Conservation (phyloP, 2,888 invertebrate species). For the Seira sanloemensis region DNA sequence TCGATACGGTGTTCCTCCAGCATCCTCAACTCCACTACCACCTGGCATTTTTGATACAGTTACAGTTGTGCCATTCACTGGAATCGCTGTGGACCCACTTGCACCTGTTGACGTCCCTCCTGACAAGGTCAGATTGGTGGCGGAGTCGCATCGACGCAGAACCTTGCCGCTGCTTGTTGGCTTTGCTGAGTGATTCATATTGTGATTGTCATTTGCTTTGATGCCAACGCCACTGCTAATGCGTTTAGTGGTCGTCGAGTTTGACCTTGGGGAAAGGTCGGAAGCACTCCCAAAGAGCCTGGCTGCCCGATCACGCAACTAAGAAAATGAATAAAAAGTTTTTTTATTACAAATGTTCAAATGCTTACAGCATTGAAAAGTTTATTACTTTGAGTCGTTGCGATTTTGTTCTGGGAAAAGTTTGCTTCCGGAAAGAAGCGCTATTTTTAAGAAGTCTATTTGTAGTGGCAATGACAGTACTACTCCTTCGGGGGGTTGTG, state of each 20-base stretch:
- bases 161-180: not conserved
- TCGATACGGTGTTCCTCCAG: constrained; percentile 42
- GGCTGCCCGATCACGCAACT: constrained; percentile 46
- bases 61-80: not conserved
- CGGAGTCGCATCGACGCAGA: constrained; percentile 66
- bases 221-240: constrained; percentile 29
- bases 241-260: constrained; percentile 3
- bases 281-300: constrained; percentile 35
- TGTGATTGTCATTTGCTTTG: not conserved
- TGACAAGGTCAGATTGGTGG: constrained; percentile 37
- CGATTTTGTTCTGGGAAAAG: constrained; percentile 58
- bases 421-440: constrained; percentile 45
- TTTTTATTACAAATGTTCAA: not conserved
- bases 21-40: not conserved
- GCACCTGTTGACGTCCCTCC: not conserved
- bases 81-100: not conserved
- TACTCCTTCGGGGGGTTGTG: constrained; percentile 43
- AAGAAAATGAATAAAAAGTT: not conserved
- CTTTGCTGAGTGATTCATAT: not conserved
- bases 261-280: constrained; percentile 26
- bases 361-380: not conserved
- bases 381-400: constrained; percentile 62
- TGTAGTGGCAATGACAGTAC: constrained; percentile 39
- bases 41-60: not conserved
- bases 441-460: constrained; percentile 39